Percentiles rank a stretch among this genome's conserved stretches.
These are phyloP conservation scores for Heliothis virescens DNA, from an alignment of 1,140 invertebrate genomes.

Conservation along the genomic window DNA sequence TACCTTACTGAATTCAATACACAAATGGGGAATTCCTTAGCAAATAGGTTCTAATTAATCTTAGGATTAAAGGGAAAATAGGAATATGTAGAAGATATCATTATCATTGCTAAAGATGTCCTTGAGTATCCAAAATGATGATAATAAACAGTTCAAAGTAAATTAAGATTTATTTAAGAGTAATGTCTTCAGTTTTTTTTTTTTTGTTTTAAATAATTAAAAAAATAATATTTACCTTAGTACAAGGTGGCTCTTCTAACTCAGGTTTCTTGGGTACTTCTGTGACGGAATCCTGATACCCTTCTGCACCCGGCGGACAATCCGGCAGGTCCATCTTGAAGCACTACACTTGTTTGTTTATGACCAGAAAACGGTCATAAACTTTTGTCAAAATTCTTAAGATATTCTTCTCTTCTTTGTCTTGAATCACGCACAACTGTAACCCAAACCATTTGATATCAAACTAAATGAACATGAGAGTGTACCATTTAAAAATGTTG, in stretches of 20 bases:
- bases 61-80: constrained; percentile 2
- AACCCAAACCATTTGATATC: constrained; percentile 61
- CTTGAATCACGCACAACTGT: constrained; percentile 57
- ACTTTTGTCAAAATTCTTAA: constrained; percentile 62
- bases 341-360: constrained; percentile 82
- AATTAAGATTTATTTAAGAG: constrained; percentile 49
- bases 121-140: neutral
- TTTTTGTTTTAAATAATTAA: constrained; percentile 44
- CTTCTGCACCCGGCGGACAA: constrained; percentile 81
- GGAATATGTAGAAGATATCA: neutral
- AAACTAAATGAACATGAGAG: constrained; percentile 33
- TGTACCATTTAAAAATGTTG: constrained; percentile 47
- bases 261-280: constrained; percentile 75
- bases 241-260: constrained; percentile 62
- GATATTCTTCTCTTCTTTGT: constrained; percentile 56
- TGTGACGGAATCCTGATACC: constrained; percentile 78
- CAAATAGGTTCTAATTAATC: neutral
- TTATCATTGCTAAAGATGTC: neutral
- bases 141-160: constrained; percentile 44
- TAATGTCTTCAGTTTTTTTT: constrained; percentile 46
- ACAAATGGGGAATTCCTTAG: too few relatives aligned
- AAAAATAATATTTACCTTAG: constrained; percentile 79
- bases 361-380: constrained; percentile 77
- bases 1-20: neutral
- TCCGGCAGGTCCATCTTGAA: constrained; percentile 81